Base-by-base conservation (phyloP, 2,888 invertebrate genomes). In the Metellina segmentata region DNA sequence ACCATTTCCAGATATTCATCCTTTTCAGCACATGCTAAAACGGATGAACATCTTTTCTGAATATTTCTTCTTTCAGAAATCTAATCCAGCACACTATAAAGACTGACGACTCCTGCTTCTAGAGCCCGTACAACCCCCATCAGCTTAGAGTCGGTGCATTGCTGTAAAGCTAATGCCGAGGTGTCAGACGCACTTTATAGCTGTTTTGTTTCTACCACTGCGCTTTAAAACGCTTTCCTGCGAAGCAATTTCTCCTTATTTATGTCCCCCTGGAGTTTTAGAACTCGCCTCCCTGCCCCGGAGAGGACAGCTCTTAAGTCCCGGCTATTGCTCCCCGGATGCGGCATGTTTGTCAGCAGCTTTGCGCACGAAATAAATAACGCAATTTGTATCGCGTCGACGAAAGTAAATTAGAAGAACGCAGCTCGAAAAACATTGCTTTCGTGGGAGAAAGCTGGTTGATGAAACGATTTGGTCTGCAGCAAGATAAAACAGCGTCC, bases 171-270 rank as follows among this genome's bases (percentile, higher is more conserved):
- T 34, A 34, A 34, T 34, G 34, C 34, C 34, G 4, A 4, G 34
- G 34, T 4, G 34, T 34, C 34, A 34, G 34, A 34, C 34, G 4
- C 34, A 16, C 9, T 61, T 61, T 61, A 61, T 16, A 11, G 11
- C 61, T 16, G 61, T 9, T 61, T 61, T 61, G 61, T 61, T 61
- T 61, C 16, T 61, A 34, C 61, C 61, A 61, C 61, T 34, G 34
- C 34, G 34, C 34, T 61, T 34, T 34, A 82, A 82, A 51, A 48
- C n/a, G 49, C 6, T 34, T 7, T 7, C n/a, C 13, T 13, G 16
- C n/a, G 52, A 51, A 20, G 20, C 81, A 81, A 81, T 81, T 81
- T 81, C 70, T 13, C 20, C 71, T 71, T 82, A 82, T 82, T 82
- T 82, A 82, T 82, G 71, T 9, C 7, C 48, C 82, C 71, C 71